These are phyloP conservation scores for Picathartes gymnocephalus DNA, from an alignment of 2,113 vertebrate species.

Conservation along the genomic window DNA sequence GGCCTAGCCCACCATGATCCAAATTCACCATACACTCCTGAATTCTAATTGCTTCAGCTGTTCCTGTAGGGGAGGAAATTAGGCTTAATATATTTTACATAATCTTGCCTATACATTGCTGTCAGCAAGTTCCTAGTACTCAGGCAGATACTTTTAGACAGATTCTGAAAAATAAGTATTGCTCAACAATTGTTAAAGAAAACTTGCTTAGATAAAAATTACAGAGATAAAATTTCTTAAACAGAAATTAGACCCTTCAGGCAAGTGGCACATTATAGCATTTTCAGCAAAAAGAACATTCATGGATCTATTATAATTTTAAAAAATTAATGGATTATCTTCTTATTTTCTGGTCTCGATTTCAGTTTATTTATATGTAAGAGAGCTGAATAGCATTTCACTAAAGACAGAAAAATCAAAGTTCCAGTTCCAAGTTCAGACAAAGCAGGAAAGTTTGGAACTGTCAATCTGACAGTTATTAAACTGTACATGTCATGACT, in stretches of 20 bases:
- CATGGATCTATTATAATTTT: background rate
- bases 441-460: background rate
- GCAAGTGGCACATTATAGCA: background rate
- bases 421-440: background rate
- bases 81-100: background rate
- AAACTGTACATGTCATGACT: background rate
- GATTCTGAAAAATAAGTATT: background rate
- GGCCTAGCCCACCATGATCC: rapidly evolving
- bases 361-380: background rate
- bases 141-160: background rate
- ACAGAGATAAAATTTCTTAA: background rate
- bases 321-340: background rate
- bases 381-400: background rate
- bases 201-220: background rate
- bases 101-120: background rate
- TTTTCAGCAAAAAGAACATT: background rate
- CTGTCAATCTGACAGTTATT: background rate
- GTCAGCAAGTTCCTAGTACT: background rate
- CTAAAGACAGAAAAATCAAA: background rate
- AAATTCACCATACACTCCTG: background rate
- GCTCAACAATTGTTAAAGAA: background rate
- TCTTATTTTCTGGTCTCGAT: background rate
- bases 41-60: background rate
- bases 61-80: background rate
- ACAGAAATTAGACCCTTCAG: background rate